Conservation (phyloP, 2,888 invertebrate species). For the Callinectes sapidus region DNA sequence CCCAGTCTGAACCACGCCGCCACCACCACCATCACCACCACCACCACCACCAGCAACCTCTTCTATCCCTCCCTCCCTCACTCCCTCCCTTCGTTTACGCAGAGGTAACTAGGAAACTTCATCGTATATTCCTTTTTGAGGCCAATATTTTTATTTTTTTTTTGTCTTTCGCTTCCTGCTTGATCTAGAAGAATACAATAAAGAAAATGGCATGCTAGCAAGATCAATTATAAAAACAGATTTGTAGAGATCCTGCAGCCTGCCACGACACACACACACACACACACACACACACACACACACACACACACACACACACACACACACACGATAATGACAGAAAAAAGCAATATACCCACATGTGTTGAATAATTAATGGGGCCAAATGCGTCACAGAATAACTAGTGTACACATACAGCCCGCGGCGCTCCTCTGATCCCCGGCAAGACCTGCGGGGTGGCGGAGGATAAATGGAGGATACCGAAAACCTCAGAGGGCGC, state of each 20-base stretch:
- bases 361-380: too few relatives aligned
- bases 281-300: neutral
- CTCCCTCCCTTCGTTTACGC: too few relatives aligned
- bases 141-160: too few relatives aligned
- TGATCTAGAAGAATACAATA: too few relatives aligned
- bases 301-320: slow-evolving; percentile 1
- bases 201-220: too few relatives aligned
- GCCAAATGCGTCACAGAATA: neutral
- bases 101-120: too few relatives aligned
- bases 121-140: too few relatives aligned
- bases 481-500: neutral
- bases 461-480: neutral
- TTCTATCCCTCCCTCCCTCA: too few relatives aligned
- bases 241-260: neutral
- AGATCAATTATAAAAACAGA: too few relatives aligned
- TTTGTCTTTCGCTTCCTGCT: too few relatives aligned
- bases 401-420: neutral
- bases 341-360: too few relatives aligned
- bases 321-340: neutral
- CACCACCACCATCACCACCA: neutral
- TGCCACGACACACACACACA: neutral
- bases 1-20: neutral
- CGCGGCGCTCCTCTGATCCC: neutral
- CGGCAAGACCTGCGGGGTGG: neutral
- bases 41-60: neutral